Percentiles rank a stretch among this genome's conserved stretches.
Conservation (phyloP, 2,113 vertebrate genomes). For the Actinemys pallida region DNA sequence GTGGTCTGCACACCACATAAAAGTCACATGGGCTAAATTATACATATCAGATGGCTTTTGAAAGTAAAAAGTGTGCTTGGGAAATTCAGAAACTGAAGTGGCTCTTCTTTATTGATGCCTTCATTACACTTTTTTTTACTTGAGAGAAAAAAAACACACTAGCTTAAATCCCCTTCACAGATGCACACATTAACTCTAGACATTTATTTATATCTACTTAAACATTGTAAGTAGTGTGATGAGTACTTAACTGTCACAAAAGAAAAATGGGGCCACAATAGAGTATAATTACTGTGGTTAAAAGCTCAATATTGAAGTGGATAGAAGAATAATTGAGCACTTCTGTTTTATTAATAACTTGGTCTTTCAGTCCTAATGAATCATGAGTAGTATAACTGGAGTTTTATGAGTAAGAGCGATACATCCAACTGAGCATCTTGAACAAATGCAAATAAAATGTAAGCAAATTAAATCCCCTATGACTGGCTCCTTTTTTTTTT, state of each 20-base stretch:
- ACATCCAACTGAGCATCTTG: not conserved
- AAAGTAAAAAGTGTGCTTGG: constrained; percentile 44
- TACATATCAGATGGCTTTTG: constrained; percentile 59
- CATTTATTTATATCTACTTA: not conserved
- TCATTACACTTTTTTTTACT: not conserved
- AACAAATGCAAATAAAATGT: constrained; percentile 43
- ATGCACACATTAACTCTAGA: constrained; percentile 52
- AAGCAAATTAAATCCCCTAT: constrained; percentile 54
- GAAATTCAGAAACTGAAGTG: constrained; percentile 57
- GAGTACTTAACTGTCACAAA: constrained; percentile 66
- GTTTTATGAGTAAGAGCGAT: constrained; percentile 28
- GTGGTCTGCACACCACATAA: constrained; percentile 59
- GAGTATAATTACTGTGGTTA: constrained; percentile 63
- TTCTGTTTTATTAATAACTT: constrained; percentile 71
- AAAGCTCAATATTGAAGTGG: constrained; percentile 59
- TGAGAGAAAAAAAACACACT: not conserved
- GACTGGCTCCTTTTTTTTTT: not conserved
- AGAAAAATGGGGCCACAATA: constrained; percentile 17
- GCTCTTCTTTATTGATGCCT: constrained; percentile 57
- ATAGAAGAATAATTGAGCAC: constrained; percentile 70
- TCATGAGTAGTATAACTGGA: not conserved
- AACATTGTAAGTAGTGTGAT: constrained; percentile 67
- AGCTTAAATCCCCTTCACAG: constrained; percentile 28
- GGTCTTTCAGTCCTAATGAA: constrained; percentile 59
- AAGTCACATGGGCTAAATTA: constrained; percentile 71